Conservation (phyloP, 2,888 invertebrate species). For the Heliconius erato region DNA sequence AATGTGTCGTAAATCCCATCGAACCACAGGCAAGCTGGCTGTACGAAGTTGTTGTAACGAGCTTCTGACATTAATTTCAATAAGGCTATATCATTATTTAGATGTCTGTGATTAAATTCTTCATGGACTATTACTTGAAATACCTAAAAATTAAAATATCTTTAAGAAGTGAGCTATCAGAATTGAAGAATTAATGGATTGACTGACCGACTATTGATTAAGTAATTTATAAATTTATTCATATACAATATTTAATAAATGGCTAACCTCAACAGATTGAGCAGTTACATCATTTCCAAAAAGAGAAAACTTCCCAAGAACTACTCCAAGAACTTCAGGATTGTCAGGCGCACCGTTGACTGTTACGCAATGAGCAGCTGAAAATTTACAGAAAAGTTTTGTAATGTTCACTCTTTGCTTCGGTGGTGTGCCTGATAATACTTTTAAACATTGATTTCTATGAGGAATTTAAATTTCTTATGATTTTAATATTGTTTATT, state of each 20-base stretch:
- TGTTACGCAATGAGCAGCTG: slow-evolving; percentile 42
- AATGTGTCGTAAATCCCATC: slow-evolving; percentile 31
- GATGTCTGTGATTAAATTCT: slow-evolving; percentile 33
- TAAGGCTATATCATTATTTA: slow-evolving; percentile 57
- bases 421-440: neutral
- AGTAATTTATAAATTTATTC: neutral
- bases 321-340: slow-evolving; percentile 37
- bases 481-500: neutral
- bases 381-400: neutral
- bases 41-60: slow-evolving; percentile 54
- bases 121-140: slow-evolving; percentile 47
- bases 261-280: slow-evolving; percentile 24
- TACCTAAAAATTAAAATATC: slow-evolving; percentile 41
- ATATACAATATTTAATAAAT: neutral
- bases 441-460: neutral
- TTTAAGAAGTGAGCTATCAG: neutral
- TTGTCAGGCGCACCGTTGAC: slow-evolving; percentile 26
- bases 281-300: slow-evolving; percentile 30
- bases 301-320: slow-evolving; percentile 40
- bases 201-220: neutral
- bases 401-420: neutral
- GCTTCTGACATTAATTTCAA: slow-evolving; percentile 53
- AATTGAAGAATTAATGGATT: neutral
- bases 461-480: neutral
- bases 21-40: slow-evolving; percentile 59